These are phyloP conservation scores for Stenchaetothrips biformis DNA, from an alignment of 2,888 invertebrate species.

Conservation along the genomic window DNA sequence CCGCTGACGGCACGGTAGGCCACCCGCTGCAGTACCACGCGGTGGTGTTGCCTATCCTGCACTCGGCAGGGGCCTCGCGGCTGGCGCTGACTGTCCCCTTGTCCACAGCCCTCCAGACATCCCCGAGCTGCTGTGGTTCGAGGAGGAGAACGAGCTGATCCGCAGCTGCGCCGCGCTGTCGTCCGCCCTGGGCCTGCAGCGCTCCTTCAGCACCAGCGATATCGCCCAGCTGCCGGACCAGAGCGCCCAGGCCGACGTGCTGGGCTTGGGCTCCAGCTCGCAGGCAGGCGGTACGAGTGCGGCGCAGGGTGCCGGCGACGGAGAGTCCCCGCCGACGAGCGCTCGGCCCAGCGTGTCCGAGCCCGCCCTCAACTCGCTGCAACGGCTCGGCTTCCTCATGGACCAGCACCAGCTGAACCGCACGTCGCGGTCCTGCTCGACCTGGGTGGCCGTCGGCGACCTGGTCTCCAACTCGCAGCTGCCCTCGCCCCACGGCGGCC, in stretches of 20 bases:
- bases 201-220: constrained; percentile 79
- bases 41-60: neutral
- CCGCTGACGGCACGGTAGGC: no score
- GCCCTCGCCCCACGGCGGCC: constrained; percentile 73
- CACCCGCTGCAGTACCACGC: neutral
- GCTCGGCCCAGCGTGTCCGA: constrained; percentile 52
- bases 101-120: constrained; percentile 54
- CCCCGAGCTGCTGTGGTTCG: constrained; percentile 61
- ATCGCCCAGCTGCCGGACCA: constrained; percentile 58
- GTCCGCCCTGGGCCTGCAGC: constrained; percentile 72
- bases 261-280: neutral
- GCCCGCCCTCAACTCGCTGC: constrained; percentile 54
- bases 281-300: constrained; percentile 41
- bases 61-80: neutral
- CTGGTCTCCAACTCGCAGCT: constrained; percentile 69
- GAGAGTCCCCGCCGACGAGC: constrained; percentile 33
- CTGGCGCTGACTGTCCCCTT: constrained; percentile 33
- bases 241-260: constrained; percentile 40
- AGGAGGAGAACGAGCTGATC: constrained; percentile 73
- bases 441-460: constrained; percentile 82
- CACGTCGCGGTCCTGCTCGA: constrained; percentile 70
- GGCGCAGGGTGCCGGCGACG: constrained; percentile 50
- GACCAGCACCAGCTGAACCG: constrained; percentile 57
- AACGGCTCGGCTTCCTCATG: constrained; percentile 52
- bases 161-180: constrained; percentile 75